Percentiles rank a stretch among this genome's conserved stretches.
These are phyloP conservation scores for Oreochromis tanganicae DNA, from an alignment of 2,113 vertebrate genomes.

Conservation along the genomic window DNA sequence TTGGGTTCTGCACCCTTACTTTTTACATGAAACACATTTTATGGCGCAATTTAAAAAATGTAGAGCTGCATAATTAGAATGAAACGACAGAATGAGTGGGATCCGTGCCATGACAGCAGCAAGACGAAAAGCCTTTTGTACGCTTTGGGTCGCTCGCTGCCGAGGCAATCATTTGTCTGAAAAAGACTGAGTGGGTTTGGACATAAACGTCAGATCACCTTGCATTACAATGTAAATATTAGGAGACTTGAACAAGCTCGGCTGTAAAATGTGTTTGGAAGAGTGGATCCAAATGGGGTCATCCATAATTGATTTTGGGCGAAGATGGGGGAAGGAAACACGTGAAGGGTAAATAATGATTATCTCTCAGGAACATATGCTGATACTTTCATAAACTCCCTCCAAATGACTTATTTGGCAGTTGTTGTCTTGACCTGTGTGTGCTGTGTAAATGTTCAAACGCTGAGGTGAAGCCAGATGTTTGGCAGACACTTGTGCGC, in stretches of 20 bases:
- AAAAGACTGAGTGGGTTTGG: neutral
- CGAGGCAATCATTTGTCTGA: neutral
- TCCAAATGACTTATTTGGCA: conserved; percentile 60
- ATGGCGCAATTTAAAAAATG: conserved; percentile 57
- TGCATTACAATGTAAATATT: conserved; percentile 26
- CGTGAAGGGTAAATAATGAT: conserved; percentile 50
- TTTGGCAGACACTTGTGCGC: conserved; percentile 47
- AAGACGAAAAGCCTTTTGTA: conserved; percentile 20
- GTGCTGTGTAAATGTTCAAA: conserved; percentile 58
- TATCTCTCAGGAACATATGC: conserved; percentile 38
- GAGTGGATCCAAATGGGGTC: conserved; percentile 35
- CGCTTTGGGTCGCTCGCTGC: neutral
- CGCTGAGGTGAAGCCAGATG: conserved; percentile 61
- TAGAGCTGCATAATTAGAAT: conserved; percentile 53
- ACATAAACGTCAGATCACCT: neutral
- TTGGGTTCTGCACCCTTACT: conserved; percentile 65
- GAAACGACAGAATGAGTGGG: conserved; percentile 46
- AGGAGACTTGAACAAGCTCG: neutral
- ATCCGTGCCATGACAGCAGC: conserved; percentile 25
- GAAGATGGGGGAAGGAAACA: conserved; percentile 12
- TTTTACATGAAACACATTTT: conserved; percentile 65
- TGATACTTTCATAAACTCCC: conserved; percentile 25
- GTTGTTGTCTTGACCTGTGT: conserved; percentile 61
- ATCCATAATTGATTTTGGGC: conserved; percentile 27
- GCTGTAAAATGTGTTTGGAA: neutral